These are phyloP conservation scores for Kradibia gibbosae DNA, from an alignment of 1,140 invertebrate genomes.

Conservation along the genomic window DNA sequence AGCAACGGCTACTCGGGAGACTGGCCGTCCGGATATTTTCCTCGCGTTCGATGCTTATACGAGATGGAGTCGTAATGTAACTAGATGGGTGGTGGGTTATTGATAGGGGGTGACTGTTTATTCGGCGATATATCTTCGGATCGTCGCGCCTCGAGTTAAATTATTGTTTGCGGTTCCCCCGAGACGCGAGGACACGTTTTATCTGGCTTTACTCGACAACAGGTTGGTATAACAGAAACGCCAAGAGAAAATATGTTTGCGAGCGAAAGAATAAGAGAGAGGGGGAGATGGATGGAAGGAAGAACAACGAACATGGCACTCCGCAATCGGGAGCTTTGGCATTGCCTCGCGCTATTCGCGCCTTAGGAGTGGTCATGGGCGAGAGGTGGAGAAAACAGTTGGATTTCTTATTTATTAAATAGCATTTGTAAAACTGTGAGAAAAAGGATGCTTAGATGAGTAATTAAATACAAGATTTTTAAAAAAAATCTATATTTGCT, in stretches of 20 bases:
- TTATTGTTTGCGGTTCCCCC: too few relatives aligned
- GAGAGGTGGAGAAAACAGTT: constrained; percentile 18
- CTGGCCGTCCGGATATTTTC: constrained; percentile 11
- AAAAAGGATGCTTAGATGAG: constrained; percentile 10
- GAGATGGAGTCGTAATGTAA: too few relatives aligned
- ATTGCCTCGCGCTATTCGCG: constrained; percentile 52
- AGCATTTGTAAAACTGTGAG: constrained; percentile 10
- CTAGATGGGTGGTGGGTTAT: too few relatives aligned
- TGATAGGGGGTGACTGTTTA: too few relatives aligned
- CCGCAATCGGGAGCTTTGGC: too few relatives aligned
- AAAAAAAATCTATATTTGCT: constrained; percentile 49
- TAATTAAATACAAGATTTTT: constrained; percentile 36
- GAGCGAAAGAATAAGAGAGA: too few relatives aligned
- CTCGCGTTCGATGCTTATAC: too few relatives aligned
- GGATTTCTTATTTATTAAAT: constrained; percentile 47
- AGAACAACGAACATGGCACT: too few relatives aligned
- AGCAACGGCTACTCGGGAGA: background rate
- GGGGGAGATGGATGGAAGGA: background rate
- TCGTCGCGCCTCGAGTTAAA: background rate
- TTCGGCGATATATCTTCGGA: background rate
- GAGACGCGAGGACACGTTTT: too few relatives aligned
- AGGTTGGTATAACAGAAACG: too few relatives aligned
- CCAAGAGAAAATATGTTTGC: too few relatives aligned
- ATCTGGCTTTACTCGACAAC: too few relatives aligned
- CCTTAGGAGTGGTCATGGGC: constrained; percentile 24